phyloP scores from a whole-genome alignment of 1,140 invertebrate species.

The Calliopsis andreniformis region DNA sequence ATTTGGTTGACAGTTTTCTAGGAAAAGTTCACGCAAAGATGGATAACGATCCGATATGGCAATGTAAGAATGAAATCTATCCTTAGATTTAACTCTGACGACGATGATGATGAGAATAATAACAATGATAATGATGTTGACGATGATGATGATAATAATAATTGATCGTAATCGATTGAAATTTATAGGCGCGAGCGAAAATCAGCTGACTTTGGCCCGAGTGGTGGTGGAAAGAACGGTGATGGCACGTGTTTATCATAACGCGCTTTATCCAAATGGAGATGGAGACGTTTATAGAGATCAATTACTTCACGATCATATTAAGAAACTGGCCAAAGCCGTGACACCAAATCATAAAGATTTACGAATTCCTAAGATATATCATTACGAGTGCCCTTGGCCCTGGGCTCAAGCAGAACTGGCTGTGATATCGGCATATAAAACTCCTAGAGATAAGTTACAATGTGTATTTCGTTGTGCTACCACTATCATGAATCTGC shows the following conservation, averaged over 20 bases:
- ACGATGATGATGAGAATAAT: not conserved
- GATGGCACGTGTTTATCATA: constrained; percentile 94
- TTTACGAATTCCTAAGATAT: constrained; percentile 90
- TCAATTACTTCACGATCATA: constrained; percentile 93
- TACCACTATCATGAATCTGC: constrained; percentile 95
- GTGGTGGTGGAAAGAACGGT: constrained; percentile 90
- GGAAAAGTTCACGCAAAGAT: constrained; percentile 82
- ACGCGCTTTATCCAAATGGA: constrained; percentile 98
- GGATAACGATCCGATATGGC: constrained; percentile 87
- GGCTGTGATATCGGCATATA: constrained; percentile 95
- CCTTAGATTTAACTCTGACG: not conserved
- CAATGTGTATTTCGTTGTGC: constrained; percentile 92
- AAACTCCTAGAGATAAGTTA: constrained; percentile 97
- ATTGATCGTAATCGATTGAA: not conserved
- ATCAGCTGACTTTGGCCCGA: constrained; percentile 86
- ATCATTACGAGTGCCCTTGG: constrained; percentile 97
- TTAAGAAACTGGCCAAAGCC: constrained; percentile 89
- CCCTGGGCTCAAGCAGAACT: constrained; percentile 97
- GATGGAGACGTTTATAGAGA: constrained; percentile 97
- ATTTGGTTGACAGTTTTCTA: constrained; percentile 86
- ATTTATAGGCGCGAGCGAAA: constrained; percentile 83
- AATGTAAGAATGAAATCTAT: constrained; percentile 80
- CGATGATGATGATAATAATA: not conserved
- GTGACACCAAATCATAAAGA: constrained; percentile 93
- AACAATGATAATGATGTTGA: not conserved